Base-by-base conservation (phyloP, 2,797 vertebrate species). In the Myotis planiceps region DNA sequence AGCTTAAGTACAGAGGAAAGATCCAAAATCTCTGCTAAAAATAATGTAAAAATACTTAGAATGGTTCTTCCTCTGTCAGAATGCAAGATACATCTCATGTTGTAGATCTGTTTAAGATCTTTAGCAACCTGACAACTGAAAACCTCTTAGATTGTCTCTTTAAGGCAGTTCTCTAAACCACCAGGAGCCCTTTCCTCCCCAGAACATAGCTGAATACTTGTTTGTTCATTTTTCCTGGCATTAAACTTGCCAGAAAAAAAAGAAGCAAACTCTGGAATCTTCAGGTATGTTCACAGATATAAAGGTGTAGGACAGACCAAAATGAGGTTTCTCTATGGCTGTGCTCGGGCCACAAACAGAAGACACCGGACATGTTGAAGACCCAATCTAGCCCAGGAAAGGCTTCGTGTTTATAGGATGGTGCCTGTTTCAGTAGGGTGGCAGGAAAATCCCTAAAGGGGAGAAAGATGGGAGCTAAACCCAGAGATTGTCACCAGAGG, bases 31-130 rank as follows among this genome's bases (percentile, higher is more conserved):
- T 76, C 63, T 53, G 37, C 47, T 75, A 39, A 97, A 93, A 95
- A 86, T 58, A 60, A 81, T 23, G n/a, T 45, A 76, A 89, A 87
- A 90, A 76, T 65, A 92, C 74, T 94, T 49, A 65, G 29, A 83
- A 71, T 47, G 25, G 32, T 69, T 91, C 55, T 87, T 65, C 81
- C 14, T 66, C 60, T 75, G 2, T 71, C 49, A 89, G 88, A 94
- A 80, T 60, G 37, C 2, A 80, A 83, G 29, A 29, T 6, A 32
- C 5, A 42, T 42, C 42, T 75, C 42, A 72, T 49, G 53, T 51
- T 45, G 8, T 71, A 39, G 32, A 16, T 45, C 75, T 68, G 10
- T 55, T 86, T 78, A n/a, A 87, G 47, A 51, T 47, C 25, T 89
- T 79, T 49, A 68, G 68, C 29, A 78, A 88, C 14, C 5, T 47